Evolutionary conservation across 2,797 vertebrate genomes (phyloP).

Genomic region (Liparis tanakae): DNA sequence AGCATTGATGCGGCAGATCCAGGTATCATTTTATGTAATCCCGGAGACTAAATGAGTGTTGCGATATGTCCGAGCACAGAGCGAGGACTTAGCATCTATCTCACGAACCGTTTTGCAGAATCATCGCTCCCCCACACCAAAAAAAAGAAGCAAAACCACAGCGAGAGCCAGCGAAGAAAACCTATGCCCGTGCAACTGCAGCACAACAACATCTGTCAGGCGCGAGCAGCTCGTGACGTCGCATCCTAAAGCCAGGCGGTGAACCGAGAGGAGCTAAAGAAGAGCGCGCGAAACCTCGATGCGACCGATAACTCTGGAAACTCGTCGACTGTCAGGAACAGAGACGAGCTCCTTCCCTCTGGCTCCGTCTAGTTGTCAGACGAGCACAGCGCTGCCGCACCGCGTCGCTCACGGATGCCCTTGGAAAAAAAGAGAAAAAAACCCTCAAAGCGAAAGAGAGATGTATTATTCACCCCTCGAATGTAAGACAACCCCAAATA

Average conservation of each 20-base stretch:
- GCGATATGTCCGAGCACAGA: constrained; percentile 43
- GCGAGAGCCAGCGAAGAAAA: constrained; percentile 14
- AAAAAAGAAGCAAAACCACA: background rate
- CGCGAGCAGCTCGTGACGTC: constrained; percentile 75
- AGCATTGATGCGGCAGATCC: constrained; percentile 90
- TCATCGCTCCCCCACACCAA: background rate
- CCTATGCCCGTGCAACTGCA: constrained; percentile 47
- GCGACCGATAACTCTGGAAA: constrained; percentile 33
- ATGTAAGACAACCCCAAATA: background rate
- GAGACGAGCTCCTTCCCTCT: constrained; percentile 43
- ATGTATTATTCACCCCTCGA: constrained; percentile 18
- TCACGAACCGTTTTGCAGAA: constrained; percentile 16
- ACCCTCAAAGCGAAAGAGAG: constrained; percentile 5
- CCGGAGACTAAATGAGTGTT: constrained; percentile 35
- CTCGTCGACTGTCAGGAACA: constrained; percentile 21
- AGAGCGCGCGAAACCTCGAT: constrained; percentile 24
- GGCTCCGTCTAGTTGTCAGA: constrained; percentile 51
- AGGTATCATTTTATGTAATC: constrained; percentile 80
- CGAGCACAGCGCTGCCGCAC: constrained; percentile 65
- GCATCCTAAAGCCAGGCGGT: constrained; percentile 46
- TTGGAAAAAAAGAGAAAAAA: constrained; percentile 29
- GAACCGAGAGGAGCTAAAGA: constrained; percentile 26
- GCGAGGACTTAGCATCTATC: constrained; percentile 47
- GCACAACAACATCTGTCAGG: constrained; percentile 68
- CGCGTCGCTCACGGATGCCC: constrained; percentile 50